A percentile compares a stretch with the other conserved stretches of the same genome.
Conservation (phyloP, 2,113 vertebrate genomes). For the Aspiorhynchus laticeps region DNA sequence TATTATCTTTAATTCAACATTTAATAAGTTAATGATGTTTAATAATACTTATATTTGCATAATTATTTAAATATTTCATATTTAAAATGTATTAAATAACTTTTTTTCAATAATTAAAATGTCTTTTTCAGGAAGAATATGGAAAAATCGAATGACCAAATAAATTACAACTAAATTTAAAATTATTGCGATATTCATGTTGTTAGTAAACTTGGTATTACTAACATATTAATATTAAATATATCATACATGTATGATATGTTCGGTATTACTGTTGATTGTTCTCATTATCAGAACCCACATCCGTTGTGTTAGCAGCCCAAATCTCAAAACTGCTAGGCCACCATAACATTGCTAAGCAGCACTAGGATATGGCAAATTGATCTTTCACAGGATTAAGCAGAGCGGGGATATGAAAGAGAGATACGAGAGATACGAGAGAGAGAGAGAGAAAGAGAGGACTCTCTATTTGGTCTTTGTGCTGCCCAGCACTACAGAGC, state of each 20-base stretch:
- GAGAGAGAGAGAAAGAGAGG: conserved; percentile 27
- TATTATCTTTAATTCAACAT: too few relatives aligned
- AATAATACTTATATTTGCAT: too few relatives aligned
- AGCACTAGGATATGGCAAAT: conserved; percentile 48
- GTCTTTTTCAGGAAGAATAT: too few relatives aligned
- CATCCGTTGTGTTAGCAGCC: not conserved
- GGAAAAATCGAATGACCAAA: too few relatives aligned
- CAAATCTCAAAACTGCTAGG: not conserved
- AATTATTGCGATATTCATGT: too few relatives aligned
- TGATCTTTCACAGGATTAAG: conserved; percentile 53
- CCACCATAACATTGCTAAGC: not conserved
- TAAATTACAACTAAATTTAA: too few relatives aligned
- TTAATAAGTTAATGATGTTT: too few relatives aligned
- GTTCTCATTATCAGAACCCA: not conserved
- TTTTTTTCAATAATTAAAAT: too few relatives aligned
- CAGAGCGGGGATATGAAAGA: conserved; percentile 33
- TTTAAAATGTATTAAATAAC: too few relatives aligned
- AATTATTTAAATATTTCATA: too few relatives aligned
- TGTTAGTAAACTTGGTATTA: not conserved
- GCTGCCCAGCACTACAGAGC: conserved; percentile 40
- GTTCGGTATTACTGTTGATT: not conserved
- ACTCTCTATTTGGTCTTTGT: conserved; percentile 44
- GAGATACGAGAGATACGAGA: too few relatives aligned
- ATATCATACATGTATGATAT: not conserved
- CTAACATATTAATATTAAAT: not conserved